Base-by-base conservation (phyloP, 2,797 vertebrate species). In the Anniella stebbinsi region DNA sequence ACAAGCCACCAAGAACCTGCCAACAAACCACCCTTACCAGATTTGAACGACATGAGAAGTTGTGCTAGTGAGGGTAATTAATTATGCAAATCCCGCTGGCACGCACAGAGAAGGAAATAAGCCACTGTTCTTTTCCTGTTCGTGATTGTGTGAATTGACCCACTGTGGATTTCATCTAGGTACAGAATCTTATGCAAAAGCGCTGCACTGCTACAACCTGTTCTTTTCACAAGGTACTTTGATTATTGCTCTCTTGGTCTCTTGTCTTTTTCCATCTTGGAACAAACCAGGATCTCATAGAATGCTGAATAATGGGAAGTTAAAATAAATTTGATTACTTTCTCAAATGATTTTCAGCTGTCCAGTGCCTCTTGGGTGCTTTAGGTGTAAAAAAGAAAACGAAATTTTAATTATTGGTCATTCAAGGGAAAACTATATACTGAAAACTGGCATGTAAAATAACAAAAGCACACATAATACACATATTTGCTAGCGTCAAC, bases 261-360 rank as follows among this genome's bases (percentile, higher is more conserved):
- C 11, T 11, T 80, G 72, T 28, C 21, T 89, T 80, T 90, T 84
- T 63, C 54, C 11, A 6, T 57, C 78, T 11, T 63, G 17, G 38
- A 90, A 82, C 54, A 28, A 93, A 80, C 48, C 28, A 28, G 67
- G 77, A 92, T 70, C 88, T 91, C 82, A 80, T 28, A 76, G 76
- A 51, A 80, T 69, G 80, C 72, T 63, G 85, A 88, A 90, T 75
- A 92, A 66, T 76, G 88, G 86, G 89, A 93, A 92, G 83, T 2
- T n/a, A 84, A 48, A 93, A 80, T 73, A 81, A 60, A 48, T 86
- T 76, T 90, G 67, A 81, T 93, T 91, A 30, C 78, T 11, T 93
- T 90, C 80, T 84, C 89, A 72, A 90, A 90, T 18, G 86, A 30
- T 84, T 88, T 51, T 93, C 38, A 72, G 69, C 63, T 33, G 73